Conservation (phyloP, 2,797 vertebrate species). For the Micropoecilia bifurca region DNA sequence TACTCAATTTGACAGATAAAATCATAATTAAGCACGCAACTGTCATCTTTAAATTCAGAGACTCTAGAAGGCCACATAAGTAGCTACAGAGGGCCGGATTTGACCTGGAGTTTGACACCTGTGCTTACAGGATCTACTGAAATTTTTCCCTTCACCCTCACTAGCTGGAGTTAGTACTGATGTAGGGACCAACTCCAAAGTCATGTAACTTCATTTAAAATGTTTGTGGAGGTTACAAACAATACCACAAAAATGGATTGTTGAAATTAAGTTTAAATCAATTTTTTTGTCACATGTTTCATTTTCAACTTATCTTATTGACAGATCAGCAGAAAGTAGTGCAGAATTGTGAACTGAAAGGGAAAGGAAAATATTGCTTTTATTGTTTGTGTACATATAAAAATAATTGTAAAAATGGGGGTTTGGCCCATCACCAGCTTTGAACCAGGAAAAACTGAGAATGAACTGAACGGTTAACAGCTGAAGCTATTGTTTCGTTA, state of each 20-base stretch:
- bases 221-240: neutral
- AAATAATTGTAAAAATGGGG: neutral
- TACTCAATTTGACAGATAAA: too few relatives aligned
- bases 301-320: neutral
- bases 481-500: neutral
- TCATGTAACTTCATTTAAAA: neutral
- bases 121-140: neutral
- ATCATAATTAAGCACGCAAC: too few relatives aligned
- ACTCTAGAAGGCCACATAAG: too few relatives aligned
- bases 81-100: too few relatives aligned
- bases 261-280: neutral
- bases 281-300: neutral
- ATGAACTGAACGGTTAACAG: neutral
- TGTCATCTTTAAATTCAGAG: too few relatives aligned
- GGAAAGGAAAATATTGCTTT: neutral
- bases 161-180: too few relatives aligned
- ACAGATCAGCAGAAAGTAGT: neutral
- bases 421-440: neutral
- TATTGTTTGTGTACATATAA: neutral
- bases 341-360: neutral
- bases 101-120: too few relatives aligned
- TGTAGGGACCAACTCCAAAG: neutral
- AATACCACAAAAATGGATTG: neutral
- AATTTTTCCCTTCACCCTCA: neutral
- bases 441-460: neutral